phyloP scores from a whole-genome alignment of 2,113 vertebrate genomes.

The Mobula hypostoma region DNA sequence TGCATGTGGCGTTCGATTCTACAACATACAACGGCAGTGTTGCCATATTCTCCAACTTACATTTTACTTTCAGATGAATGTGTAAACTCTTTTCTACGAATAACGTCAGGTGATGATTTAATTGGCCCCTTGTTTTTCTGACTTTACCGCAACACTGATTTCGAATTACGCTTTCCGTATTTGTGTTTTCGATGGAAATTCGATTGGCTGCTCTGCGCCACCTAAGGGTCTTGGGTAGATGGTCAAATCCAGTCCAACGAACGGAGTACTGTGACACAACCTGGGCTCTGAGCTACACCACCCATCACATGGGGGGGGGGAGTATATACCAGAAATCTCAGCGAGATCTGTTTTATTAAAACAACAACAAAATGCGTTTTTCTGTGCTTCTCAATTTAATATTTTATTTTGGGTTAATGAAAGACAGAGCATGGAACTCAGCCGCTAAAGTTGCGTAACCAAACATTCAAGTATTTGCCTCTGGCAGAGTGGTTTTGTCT shows the following conservation, averaged over 20 bases:
- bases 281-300: neutral
- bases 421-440: neutral
- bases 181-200: neutral
- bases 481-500: neutral
- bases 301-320: neutral
- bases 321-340: neutral
- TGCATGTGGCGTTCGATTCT: neutral
- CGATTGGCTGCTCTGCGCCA: neutral
- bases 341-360: neutral
- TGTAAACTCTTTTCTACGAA: neutral
- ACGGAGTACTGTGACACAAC: neutral
- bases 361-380: neutral
- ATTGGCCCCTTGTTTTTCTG: neutral
- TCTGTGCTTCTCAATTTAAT: too few relatives aligned
- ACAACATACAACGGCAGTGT: neutral
- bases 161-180: neutral
- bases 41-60: neutral
- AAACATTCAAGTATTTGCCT: neutral
- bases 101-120: neutral
- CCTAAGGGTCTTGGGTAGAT: neutral
- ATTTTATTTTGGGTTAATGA: neutral
- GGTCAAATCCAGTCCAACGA: neutral
- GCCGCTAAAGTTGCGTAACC: neutral
- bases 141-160: neutral
- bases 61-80: neutral